A percentile compares a stretch with the other conserved stretches of the same genome.
Conservation (phyloP, 2,797 vertebrate genomes). For the Poeciliopsis gracilis region DNA sequence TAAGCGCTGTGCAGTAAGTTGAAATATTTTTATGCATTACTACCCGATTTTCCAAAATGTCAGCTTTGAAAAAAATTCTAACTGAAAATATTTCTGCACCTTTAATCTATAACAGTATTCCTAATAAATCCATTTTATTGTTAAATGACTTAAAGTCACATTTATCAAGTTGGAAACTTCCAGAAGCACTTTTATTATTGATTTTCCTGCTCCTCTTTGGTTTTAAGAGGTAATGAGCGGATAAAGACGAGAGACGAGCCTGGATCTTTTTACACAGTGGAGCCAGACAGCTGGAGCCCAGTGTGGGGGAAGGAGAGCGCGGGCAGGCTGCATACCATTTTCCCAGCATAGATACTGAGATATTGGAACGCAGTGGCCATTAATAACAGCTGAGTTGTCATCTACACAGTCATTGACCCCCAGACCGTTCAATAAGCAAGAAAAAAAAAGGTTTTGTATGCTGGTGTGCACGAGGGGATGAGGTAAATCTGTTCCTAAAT, state of each 20-base stretch:
- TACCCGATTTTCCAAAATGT: background rate
- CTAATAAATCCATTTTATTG: constrained; percentile 30
- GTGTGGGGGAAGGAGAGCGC: constrained; percentile 67
- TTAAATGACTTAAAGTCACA: constrained; percentile 46
- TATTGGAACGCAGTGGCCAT: constrained; percentile 75
- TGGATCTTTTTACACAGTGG: constrained; percentile 81
- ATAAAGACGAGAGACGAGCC: constrained; percentile 69
- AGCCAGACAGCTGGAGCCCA: constrained; percentile 80
- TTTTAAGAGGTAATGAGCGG: constrained; percentile 73
- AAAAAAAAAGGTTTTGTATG: constrained; percentile 34
- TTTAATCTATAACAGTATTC: constrained; percentile 3
- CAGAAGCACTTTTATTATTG: constrained; percentile 69
- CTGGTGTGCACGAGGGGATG: constrained; percentile 22
- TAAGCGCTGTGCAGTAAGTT: background rate
- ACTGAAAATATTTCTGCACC: constrained; percentile 8
- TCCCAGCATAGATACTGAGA: constrained; percentile 76
- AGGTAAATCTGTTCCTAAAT: constrained; percentile 39
- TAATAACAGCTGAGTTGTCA: constrained; percentile 80
- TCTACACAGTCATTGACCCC: constrained; percentile 75
- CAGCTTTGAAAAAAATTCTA: background rate
- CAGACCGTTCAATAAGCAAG: constrained; percentile 73
- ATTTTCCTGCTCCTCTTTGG: constrained; percentile 66
- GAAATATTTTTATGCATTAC: background rate
- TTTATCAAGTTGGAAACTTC: constrained; percentile 67
- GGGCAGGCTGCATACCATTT: constrained; percentile 68